Evolutionary conservation across 2,888 invertebrate species (phyloP).

Genomic region (Taenaris catops): DNA sequence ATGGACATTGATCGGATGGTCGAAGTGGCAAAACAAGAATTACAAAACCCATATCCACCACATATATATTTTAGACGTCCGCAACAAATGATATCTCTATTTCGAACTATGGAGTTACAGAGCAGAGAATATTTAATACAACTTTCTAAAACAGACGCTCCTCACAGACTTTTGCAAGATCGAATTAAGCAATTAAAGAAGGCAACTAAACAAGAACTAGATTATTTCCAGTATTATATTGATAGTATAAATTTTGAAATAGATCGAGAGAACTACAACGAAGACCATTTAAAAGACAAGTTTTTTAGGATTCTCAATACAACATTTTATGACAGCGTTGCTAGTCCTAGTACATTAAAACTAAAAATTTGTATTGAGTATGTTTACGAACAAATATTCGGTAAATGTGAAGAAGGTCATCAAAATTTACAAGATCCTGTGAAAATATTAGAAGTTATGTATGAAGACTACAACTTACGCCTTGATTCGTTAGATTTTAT

Average conservation of each 20-base stretch:
- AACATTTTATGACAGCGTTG: slow-evolving; percentile 60
- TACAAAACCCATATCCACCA: slow-evolving; percentile 46
- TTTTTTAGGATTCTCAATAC: slow-evolving; percentile 63
- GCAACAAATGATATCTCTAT: slow-evolving; percentile 59
- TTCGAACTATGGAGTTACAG: slow-evolving; percentile 66
- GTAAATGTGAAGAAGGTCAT: slow-evolving; percentile 71
- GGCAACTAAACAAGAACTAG: slow-evolving; percentile 53
- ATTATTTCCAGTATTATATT: slow-evolving; percentile 68
- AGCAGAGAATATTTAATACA: slow-evolving; percentile 67
- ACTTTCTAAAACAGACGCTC: slow-evolving; percentile 55
- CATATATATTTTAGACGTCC: slow-evolving; percentile 51
- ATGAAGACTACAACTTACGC: slow-evolving; percentile 64
- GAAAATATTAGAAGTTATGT: slow-evolving; percentile 68
- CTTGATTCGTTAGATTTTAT: slow-evolving; percentile 64
- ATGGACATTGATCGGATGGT: slow-evolving; percentile 64
- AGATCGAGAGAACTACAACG: slow-evolving; percentile 53
- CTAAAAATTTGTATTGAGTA: slow-evolving; percentile 69
- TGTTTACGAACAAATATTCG: slow-evolving; percentile 67
- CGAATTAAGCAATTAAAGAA: slow-evolving; percentile 53
- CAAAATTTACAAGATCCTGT: slow-evolving; percentile 61
- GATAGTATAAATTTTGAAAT: slow-evolving; percentile 53
- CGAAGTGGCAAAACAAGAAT: slow-evolving; percentile 52
- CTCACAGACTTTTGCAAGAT: slow-evolving; percentile 46
- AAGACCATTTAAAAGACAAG: slow-evolving; percentile 54
- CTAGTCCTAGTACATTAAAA: slow-evolving; percentile 57